Conservation (phyloP, 2,888 invertebrate genomes). For the Phengaris alcon region DNA sequence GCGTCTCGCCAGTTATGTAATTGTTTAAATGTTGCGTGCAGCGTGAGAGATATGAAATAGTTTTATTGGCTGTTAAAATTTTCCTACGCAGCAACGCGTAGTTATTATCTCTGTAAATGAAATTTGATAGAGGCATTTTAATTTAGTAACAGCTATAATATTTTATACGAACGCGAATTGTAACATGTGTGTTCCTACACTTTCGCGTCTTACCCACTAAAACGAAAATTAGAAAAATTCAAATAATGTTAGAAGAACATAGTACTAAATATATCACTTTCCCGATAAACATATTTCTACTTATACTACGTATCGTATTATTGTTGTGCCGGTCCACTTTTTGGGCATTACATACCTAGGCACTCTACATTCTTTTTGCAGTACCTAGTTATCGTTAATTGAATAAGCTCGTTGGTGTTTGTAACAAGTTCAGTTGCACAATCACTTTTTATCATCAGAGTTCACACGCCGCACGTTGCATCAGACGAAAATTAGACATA, state of each 20-base stretch:
- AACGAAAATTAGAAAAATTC: too few relatives aligned
- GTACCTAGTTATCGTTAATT: neutral
- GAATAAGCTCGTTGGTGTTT: neutral
- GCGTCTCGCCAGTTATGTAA: slow-evolving; percentile 3
- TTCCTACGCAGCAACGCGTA: neutral
- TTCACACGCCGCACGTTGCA: slow-evolving; percentile 20
- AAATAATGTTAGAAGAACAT: too few relatives aligned
- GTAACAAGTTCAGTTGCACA: slow-evolving; percentile 3
- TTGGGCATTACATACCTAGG: neutral
- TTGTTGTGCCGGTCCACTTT: too few relatives aligned
- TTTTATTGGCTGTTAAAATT: slow-evolving; percentile 17
- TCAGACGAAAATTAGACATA: slow-evolving; percentile 16
- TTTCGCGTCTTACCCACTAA: too few relatives aligned
- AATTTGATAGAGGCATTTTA: neutral
- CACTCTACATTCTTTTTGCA: neutral
- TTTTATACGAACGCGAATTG: neutral
- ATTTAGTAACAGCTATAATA: neutral
- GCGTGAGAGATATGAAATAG: neutral
- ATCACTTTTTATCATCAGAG: neutral
- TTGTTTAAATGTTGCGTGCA: slow-evolving; percentile 11
- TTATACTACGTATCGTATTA: too few relatives aligned
- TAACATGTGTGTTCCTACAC: neutral
- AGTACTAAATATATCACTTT: too few relatives aligned
- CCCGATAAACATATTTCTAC: too few relatives aligned
- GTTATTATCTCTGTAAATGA: neutral